Evolutionary conservation across 2,888 invertebrate genomes (phyloP).

Genomic region (Strigamia transsilvanica): DNA sequence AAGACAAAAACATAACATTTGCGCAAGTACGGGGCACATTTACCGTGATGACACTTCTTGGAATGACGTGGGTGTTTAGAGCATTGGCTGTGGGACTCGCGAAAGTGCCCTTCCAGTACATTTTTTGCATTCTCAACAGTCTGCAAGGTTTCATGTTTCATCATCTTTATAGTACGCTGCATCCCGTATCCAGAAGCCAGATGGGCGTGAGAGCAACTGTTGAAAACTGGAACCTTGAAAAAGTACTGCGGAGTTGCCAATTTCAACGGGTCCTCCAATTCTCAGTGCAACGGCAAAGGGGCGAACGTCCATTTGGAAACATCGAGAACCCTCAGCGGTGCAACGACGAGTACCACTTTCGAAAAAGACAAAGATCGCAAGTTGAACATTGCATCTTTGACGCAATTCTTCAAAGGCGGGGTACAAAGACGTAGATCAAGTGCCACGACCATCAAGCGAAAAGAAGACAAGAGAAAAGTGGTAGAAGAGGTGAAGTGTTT

Average conservation of each 20-base stretch:
- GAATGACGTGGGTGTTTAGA: slow-evolving; percentile 63
- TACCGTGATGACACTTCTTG: slow-evolving; percentile 61
- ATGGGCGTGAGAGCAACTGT: slow-evolving; percentile 58
- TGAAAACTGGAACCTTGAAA: slow-evolving; percentile 58
- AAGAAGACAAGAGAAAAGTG: not conserved
- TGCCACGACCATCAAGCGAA: not conserved
- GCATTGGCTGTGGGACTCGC: slow-evolving; percentile 60
- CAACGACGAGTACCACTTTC: not conserved
- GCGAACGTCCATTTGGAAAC: not conserved
- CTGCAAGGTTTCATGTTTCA: slow-evolving; percentile 63
- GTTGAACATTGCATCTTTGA: slow-evolving; percentile 43
- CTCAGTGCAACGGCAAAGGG: slow-evolving; percentile 42
- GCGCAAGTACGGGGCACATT: slow-evolving; percentile 60
- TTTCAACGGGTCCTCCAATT: slow-evolving; percentile 48
- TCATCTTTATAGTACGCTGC: slow-evolving; percentile 62
- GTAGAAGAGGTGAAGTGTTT: not conserved
- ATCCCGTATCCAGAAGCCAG: slow-evolving; percentile 59
- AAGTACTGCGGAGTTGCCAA: slow-evolving; percentile 55
- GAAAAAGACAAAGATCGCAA: slow-evolving; percentile 33
- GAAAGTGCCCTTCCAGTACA: slow-evolving; percentile 60
- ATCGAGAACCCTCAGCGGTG: slow-evolving; percentile 35
- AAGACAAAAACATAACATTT: slow-evolving; percentile 55
- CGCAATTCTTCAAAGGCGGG: slow-evolving; percentile 19
- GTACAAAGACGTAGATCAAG: slow-evolving; percentile 23
- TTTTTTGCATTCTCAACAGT: slow-evolving; percentile 62